Evolutionary conservation across 2,113 vertebrate species (phyloP).

Genomic region (Willisornis vidua): DNA sequence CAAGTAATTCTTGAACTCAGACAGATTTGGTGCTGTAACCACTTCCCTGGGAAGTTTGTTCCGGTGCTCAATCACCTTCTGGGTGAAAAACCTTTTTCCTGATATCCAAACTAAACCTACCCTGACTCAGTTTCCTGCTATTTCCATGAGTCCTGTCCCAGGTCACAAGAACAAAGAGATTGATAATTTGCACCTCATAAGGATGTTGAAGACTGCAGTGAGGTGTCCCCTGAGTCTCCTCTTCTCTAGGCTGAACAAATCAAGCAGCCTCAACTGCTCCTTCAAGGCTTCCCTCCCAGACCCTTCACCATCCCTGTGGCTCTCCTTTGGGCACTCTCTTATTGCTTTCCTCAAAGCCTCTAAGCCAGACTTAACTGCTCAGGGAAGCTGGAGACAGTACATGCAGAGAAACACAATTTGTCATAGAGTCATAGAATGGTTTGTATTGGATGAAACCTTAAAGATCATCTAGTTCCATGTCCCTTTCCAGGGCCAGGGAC

Average conservation of each 20-base stretch:
- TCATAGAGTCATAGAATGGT: background rate
- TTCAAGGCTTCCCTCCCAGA: rapidly evolving
- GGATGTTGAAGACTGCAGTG: background rate
- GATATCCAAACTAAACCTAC: background rate
- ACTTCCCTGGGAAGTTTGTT: background rate
- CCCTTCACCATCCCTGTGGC: background rate
- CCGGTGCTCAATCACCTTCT: background rate
- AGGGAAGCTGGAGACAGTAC: background rate
- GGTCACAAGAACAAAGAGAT: background rate
- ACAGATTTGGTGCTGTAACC: background rate
- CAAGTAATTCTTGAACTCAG: background rate
- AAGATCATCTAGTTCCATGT: background rate
- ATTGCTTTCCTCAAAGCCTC: background rate
- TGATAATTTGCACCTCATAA: background rate
- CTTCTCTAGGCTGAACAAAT: background rate
- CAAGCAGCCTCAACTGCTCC: background rate
- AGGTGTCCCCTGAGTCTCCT: background rate
- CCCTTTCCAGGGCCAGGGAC: background rate
- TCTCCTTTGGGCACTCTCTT: background rate
- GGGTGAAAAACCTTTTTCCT: background rate
- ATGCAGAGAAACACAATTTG: background rate
- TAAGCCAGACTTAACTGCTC: background rate
- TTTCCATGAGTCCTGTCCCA: background rate
- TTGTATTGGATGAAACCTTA: background rate
- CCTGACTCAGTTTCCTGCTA: background rate